Evolutionary conservation across 2,888 invertebrate species (phyloP).

Genomic region (Ophion obscuratus): DNA sequence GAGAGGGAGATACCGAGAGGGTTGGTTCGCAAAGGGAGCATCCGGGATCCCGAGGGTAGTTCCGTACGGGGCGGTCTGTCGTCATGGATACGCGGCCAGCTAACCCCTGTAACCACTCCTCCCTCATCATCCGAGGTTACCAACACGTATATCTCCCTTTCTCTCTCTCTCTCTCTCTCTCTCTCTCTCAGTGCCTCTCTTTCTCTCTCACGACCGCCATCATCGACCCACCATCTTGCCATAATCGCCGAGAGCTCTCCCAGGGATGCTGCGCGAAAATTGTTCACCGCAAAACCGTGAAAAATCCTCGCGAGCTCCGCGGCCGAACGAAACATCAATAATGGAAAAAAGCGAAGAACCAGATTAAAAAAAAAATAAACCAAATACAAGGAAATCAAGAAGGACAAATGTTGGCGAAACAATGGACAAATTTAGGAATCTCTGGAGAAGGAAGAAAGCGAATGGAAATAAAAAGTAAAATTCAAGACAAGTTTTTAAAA

Average conservation of each 20-base stretch:
- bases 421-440: too few relatives aligned
- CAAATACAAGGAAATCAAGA: neutral
- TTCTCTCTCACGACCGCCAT: slow-evolving; percentile 78
- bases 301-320: slow-evolving; percentile 8
- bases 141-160: slow-evolving; percentile 56
- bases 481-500: too few relatives aligned
- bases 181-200: neutral
- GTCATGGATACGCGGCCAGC: slow-evolving; percentile 83
- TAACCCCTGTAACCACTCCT: slow-evolving; percentile 80
- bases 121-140: slow-evolving; percentile 67
- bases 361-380: neutral
- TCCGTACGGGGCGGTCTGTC: slow-evolving; percentile 83
- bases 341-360: neutral
- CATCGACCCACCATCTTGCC: slow-evolving; percentile 84
- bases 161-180: slow-evolving; percentile 73
- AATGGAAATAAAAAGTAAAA: too few relatives aligned
- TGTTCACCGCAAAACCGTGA: slow-evolving; percentile 7
- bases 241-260: slow-evolving; percentile 63
- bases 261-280: slow-evolving; percentile 68
- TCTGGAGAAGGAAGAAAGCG: too few relatives aligned
- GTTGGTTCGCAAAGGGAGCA: slow-evolving; percentile 73
- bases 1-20: slow-evolving; percentile 51
- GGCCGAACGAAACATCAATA: too few relatives aligned
- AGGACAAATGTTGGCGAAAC: too few relatives aligned
- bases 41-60: slow-evolving; percentile 81